Evolutionary conservation across 2,797 vertebrate species (phyloP).

Genomic region (Hypotaenidia philippensis): DNA sequence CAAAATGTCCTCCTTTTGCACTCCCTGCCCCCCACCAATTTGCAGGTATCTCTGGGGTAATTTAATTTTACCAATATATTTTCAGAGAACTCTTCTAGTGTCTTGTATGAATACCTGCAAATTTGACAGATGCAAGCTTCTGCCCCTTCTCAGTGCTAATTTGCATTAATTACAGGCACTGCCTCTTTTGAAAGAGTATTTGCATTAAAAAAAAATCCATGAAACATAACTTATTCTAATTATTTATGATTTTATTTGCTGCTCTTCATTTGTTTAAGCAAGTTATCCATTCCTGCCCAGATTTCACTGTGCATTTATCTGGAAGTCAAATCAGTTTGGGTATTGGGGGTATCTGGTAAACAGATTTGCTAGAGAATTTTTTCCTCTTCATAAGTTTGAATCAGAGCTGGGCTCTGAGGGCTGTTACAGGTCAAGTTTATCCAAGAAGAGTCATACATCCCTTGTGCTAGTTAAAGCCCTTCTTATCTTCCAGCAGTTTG

Average conservation of each 20-base stretch:
- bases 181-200: not conserved
- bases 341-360: conserved; percentile 15
- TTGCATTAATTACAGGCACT: not conserved
- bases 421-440: not conserved
- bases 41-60: not conserved
- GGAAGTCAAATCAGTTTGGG: not conserved
- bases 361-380: not conserved
- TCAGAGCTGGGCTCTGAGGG: not conserved
- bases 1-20: not conserved
- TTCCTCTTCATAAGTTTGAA: not conserved
- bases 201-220: not conserved
- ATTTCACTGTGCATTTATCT: conserved; percentile 7
- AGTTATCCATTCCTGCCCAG: not conserved
- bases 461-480: not conserved
- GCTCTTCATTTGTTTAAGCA: conserved; percentile 41
- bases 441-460: not conserved
- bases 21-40: not conserved
- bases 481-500: not conserved
- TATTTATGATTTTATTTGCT: not conserved
- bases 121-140: not conserved
- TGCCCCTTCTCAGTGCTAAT: not conserved
- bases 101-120: not conserved
- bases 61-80: not conserved
- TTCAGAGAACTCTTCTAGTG: not conserved
- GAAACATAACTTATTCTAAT: not conserved